Evolutionary conservation across 2,113 vertebrate genomes (phyloP), one percentile per base, ranked within the genome.

Genomic region (Acanthochromis polyacanthus): DNA sequence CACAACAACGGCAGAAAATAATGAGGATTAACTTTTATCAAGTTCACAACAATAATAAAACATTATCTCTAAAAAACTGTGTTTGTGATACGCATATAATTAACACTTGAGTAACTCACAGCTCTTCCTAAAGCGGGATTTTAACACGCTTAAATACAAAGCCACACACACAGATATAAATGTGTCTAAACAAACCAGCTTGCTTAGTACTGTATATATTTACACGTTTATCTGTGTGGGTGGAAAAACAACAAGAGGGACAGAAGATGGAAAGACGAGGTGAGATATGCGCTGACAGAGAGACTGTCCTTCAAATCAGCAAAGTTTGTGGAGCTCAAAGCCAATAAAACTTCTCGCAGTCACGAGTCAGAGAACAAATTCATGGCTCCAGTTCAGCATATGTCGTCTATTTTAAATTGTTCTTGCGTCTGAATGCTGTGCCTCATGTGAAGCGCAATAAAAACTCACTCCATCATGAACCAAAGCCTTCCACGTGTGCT

Each of bases 401-500:
- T 16, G 4, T 46, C 4, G 30, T 30, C 4, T 6, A 20, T 9
- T 20, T 10, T 14, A 16, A 52, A 52, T 8, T 52, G 50, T 20
- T 12, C 25, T 5, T 51, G 16, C 20, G 45, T n/a, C n/a, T 46
- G 48, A 38, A 5, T 17, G 9, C 12, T 48, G 14, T 48, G 50
- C 61, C 17, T 75, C 10, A 3, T 25, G 9, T 15, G 32, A 63
- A 52, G 50, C 58, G 8, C 50, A 71, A 64, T 48, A 7, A 80
- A 36, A 75, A 50, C 97, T 96, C 89, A 99, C 98, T 94, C 98
- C 98, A 0, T 99, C 98, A 0, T 99, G 98, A 76, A 99, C 98
- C 4, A 99, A 94, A 78, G 98, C 98, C 88, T 99, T 99, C 98
- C 98, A 99, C 22, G 98, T 98, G 75, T 99, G 98, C 58, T 99